Evolutionary conservation across 2,888 invertebrate species (phyloP), one percentile per base, ranked within the genome.

Genomic region (Micropterix aruncella): DNA sequence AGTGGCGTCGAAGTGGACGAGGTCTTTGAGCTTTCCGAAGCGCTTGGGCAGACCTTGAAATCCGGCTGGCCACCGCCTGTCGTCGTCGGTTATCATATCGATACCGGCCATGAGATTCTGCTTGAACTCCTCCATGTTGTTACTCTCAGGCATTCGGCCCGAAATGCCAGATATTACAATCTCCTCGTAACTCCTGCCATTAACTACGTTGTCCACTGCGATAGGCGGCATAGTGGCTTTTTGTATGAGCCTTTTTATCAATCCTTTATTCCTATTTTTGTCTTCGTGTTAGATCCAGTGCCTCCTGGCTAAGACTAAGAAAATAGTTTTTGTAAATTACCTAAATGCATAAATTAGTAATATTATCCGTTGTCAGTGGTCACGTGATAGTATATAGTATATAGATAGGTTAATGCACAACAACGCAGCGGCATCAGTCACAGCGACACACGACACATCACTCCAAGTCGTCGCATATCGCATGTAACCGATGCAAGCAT

Each of bases 31-130:
- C 66, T 90, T 91, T 46, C 90, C 91, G 50, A 77, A 79, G 48
- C 91, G 75, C 41, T 77, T 73, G 16, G 92, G 91, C 44, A 92
- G 62, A 12, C 89, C 90, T 61, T 83, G 79, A 4, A 90, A 60
- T 19, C 27, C 85, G 51, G 81, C 73, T 3, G 85, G 79, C 94
- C 94, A 96, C 59, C 95, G 75, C 51, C 91, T 73, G 53, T 83
- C 86, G 61, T 94, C 93, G 53, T 87, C 93, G 19, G 91, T 94
- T 49, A 96, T 83, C 72, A 97, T 80, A 62, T 97, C 96, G 39
- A 91, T 78, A 44, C 91, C 90, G 48, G 84, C 84, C 63, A 92
- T 85, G 44, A 97, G 78, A 63, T 95, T 83, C 56, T 86, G 77
- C 57, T 84, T 85, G 66, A 97, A 96, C 69, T 97, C 96, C 53